phyloP scores from a whole-genome alignment of 2,888 invertebrate genomes.

The Dynastes tityus region DNA sequence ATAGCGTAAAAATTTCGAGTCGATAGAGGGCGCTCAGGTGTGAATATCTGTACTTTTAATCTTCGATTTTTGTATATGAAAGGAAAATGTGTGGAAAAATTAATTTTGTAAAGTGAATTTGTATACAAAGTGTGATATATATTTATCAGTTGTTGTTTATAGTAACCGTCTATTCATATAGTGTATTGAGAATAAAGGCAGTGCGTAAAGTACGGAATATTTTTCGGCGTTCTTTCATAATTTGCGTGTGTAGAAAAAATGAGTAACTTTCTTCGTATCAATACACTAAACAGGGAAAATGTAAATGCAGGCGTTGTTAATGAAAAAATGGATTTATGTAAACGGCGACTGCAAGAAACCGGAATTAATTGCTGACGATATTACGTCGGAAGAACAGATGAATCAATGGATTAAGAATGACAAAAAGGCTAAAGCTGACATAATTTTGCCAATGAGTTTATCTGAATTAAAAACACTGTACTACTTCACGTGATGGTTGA shows the following conservation, averaged over 20 bases:
- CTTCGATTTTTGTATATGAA: no score
- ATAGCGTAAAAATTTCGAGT: no score
- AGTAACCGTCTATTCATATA: no score
- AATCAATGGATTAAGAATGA: conserved; percentile 36
- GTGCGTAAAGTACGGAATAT: no score
- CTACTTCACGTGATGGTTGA: conserved; percentile 65
- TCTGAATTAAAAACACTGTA: conserved; percentile 62
- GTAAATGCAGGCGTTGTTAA: conserved; percentile 53
- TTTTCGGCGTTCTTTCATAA: no score
- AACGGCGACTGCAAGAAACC: conserved; percentile 40
- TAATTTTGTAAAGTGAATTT: conserved; percentile 50
- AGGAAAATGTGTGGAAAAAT: no score
- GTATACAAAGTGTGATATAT: conserved; percentile 44
- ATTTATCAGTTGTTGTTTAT: no score
- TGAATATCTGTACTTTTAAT: no score
- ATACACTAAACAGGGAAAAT: conserved; percentile 40
- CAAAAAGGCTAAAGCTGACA: conserved; percentile 54
- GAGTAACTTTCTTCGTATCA: no score
- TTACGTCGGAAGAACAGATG: background rate
- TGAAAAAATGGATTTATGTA: conserved; percentile 54
- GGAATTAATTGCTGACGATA: conserved; percentile 3
- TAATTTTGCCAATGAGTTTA: conserved; percentile 56
- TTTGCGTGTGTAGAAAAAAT: no score
- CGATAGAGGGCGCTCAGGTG: no score
- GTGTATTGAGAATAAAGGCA: no score